These are phyloP conservation scores for Tympanuchus pallidicinctus DNA, from an alignment of 2,113 vertebrate genomes.

Conservation along the genomic window DNA sequence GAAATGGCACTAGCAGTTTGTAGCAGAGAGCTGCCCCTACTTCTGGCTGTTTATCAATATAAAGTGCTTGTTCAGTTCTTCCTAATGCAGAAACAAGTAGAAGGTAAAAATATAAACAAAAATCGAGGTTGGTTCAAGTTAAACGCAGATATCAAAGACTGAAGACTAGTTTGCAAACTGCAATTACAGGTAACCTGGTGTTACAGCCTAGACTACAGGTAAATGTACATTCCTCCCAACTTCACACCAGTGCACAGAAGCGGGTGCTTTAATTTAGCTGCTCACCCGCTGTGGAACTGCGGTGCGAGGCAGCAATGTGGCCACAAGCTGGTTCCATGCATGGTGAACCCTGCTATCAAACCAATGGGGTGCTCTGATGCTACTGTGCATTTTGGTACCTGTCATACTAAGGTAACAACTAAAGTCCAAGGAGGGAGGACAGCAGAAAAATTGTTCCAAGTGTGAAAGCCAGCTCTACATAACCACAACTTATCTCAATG, in stretches of 20 bases:
- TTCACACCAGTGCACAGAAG: fast-evolving
- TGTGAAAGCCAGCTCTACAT: neutral
- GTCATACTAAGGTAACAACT: neutral
- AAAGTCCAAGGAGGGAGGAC: neutral
- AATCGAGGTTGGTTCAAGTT: neutral
- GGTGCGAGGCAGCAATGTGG: fast-evolving
- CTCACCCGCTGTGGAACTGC: neutral
- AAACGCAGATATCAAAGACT: neutral
- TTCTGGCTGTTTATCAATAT: neutral
- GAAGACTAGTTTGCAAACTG: neutral
- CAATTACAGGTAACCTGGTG: neutral
- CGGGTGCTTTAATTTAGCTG: neutral
- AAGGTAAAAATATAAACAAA: neutral
- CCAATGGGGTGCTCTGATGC: fast-evolving
- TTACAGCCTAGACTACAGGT: neutral
- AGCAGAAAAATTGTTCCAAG: neutral
- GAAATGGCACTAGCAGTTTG: fast-evolving
- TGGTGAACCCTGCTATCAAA: neutral
- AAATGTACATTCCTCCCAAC: neutral
- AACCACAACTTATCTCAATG: neutral
- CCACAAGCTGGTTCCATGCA: neutral
- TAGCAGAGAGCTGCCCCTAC: neutral
- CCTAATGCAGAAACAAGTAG: neutral
- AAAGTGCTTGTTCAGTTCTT: neutral
- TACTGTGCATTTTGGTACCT: fast-evolving